A percentile compares a stretch with the other conserved stretches of the same genome.
Evolutionary conservation across 2,888 invertebrate genomes (phyloP).

Genomic region (Chrysolina haemoptera): DNA sequence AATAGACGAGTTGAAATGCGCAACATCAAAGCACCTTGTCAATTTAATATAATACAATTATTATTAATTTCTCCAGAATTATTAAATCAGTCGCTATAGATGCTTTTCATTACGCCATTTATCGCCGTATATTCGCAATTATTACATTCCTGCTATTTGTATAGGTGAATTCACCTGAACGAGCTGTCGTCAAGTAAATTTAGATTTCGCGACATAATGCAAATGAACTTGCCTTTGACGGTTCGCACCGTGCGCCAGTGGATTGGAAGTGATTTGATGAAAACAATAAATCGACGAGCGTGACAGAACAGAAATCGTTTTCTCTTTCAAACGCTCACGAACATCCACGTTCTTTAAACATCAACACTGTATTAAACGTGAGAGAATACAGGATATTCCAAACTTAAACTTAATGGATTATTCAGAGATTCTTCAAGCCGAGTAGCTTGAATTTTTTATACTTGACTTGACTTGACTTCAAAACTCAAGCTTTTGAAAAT

Average conservation of each 20-base stretch:
- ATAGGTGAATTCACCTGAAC: conserved; percentile 57
- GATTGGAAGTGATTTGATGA: not conserved
- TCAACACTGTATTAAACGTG: too few species aligned
- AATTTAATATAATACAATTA: conserved; percentile 69
- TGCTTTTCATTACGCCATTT: conserved; percentile 62
- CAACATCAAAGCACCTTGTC: conserved; percentile 67
- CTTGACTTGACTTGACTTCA: too few species aligned
- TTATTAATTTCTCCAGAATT: conserved; percentile 69
- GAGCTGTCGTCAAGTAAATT: conserved; percentile 20
- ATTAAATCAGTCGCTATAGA: conserved; percentile 65
- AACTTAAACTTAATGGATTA: too few species aligned
- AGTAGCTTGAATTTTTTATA: too few species aligned
- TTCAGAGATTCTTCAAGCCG: too few species aligned
- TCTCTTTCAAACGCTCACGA: too few species aligned
- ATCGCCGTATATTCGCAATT: conserved; percentile 62
- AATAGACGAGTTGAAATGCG: conserved; percentile 65
- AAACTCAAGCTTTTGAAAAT: too few species aligned
- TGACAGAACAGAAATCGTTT: not conserved
- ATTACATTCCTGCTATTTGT: conserved; percentile 63
- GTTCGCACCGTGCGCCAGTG: not conserved
- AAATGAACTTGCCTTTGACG: conserved; percentile 27
- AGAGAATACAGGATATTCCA: too few species aligned
- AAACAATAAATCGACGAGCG: not conserved
- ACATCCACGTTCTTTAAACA: too few species aligned
- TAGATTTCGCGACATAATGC: conserved; percentile 22